Evolutionary conservation across 1,140 invertebrate species (phyloP), one percentile per base, ranked within the genome.

Genomic region (Ceratina japonica): DNA sequence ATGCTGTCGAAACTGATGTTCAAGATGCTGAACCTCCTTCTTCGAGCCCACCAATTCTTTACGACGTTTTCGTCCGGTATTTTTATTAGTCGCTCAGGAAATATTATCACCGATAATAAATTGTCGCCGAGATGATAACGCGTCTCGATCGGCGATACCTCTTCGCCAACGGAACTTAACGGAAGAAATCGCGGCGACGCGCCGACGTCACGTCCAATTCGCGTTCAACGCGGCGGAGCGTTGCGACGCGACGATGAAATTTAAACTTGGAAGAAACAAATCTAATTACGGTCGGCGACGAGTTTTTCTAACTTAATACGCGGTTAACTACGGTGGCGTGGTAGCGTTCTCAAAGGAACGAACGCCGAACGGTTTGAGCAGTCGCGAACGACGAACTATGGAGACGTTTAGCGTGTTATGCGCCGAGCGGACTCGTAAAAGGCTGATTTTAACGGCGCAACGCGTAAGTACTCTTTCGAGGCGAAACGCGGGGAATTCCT

Each of bases 361-460:
- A 27, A 16, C 12, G 4, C 2, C 10, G 37, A 44, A 44, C 37
- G 37, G 37, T 3, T 56, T n/a, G n/a, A 4, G 4, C 61, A 75
- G 71, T 72, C 64, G 73, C 62, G 64, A 64, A 49, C 71, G 74
- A 81, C 69, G 79, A 75, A 85, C 83, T 88, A 92, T 91, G 89
- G 89, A 92, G 91, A 91, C 88, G 88, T 91, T 88, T 87, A 81
- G 80, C 85, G 91, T 72, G 82, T 92, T 92, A 91, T 86, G 91
- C 88, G 74, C 86, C 27, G 66, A 78, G 58, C 44, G n/a, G 69
- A 86, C 85, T 88, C 90, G 82, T 92, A 92, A 92, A 92, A 76
- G 89, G 86, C 84, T 76, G 85, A 89, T 88, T 92, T 92, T 92
- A 91, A 87, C 88, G 86, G 88, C 65, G 65, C 87, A 74, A 79